phyloP scores from a whole-genome alignment of 2,888 invertebrate species.

The Napeogenes sylphis region DNA sequence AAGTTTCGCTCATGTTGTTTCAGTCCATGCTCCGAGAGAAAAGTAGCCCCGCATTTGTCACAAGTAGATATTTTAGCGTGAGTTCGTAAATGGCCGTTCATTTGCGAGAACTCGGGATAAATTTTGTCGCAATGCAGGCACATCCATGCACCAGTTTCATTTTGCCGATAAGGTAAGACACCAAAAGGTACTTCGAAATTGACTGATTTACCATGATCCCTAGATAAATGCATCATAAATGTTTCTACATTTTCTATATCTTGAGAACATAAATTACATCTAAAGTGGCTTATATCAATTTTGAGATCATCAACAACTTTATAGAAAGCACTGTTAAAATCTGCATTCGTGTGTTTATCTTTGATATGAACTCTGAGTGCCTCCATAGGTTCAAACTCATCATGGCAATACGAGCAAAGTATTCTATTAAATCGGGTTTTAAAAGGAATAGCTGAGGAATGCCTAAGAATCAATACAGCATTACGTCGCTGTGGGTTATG shows the following conservation, averaged over 20 bases:
- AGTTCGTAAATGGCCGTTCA: constrained; percentile 63
- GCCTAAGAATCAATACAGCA: constrained; percentile 63
- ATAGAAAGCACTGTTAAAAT: constrained; percentile 67
- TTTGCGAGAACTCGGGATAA: constrained; percentile 63
- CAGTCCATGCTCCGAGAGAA: constrained; percentile 63
- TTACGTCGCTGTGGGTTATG: constrained; percentile 72
- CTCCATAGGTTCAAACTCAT: constrained; percentile 66
- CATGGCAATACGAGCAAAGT: constrained; percentile 68
- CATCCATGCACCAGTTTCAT: constrained; percentile 58
- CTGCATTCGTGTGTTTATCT: constrained; percentile 55
- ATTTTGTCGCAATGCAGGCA: constrained; percentile 67
- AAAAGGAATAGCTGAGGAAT: constrained; percentile 68
- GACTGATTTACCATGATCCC: constrained; percentile 55
- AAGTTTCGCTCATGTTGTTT: constrained; percentile 66
- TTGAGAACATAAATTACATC: constrained; percentile 57
- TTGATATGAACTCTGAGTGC: constrained; percentile 62
- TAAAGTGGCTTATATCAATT: constrained; percentile 64
- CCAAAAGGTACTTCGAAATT: constrained; percentile 67
- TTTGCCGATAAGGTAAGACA: constrained; percentile 65
- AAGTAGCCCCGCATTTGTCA: constrained; percentile 67
- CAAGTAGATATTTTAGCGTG: constrained; percentile 69
- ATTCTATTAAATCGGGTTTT: constrained; percentile 71
- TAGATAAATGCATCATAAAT: constrained; percentile 61
- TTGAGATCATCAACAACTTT: constrained; percentile 67
- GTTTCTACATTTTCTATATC: constrained; percentile 55